Percentiles rank a stretch among this genome's conserved stretches.
Conservation (phyloP, 2,113 vertebrate species). For the Dermatemys mawii region DNA sequence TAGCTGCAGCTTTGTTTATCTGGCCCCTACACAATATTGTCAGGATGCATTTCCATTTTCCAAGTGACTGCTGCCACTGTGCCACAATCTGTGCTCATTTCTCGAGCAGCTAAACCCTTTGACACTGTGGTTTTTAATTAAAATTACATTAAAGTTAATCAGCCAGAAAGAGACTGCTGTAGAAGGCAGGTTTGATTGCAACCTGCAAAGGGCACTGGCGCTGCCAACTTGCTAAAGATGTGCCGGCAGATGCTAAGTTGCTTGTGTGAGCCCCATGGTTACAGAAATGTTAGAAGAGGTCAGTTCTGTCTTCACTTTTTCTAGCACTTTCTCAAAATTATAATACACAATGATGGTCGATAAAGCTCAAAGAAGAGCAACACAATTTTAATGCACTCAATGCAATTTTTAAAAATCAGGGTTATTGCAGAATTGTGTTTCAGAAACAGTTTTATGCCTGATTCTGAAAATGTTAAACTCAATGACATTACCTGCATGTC, state of each 20-base stretch:
- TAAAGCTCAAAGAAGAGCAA: conserved; percentile 51
- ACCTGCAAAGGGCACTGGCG: conserved; percentile 92
- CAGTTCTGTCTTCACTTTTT: conserved; percentile 73
- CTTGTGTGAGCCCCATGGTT: conserved; percentile 75
- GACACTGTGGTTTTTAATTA: conserved; percentile 99
- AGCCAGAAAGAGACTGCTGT: conserved; percentile 95
- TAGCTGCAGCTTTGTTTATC: conserved; percentile 82
- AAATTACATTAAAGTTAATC: conserved; percentile 99
- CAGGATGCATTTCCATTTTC: conserved; percentile 96
- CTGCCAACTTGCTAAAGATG: conserved; percentile 98
- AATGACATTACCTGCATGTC: neutral
- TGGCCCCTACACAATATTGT: conserved; percentile 86
- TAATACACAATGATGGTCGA: conserved; percentile 8
- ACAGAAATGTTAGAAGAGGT: conserved; percentile 75
- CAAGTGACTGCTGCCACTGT: conserved; percentile 96
- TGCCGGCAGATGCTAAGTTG: conserved; percentile 94
- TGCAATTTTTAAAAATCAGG: neutral
- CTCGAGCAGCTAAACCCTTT: conserved; percentile 99
- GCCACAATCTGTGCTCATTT: conserved; percentile 99
- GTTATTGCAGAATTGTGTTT: neutral
- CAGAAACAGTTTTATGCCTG: neutral
- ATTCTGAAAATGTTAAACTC: neutral
- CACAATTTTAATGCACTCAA: neutral
- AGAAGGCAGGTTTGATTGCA: conserved; percentile 96
- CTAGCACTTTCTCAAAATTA: conserved; percentile 70